Percentiles rank a stretch among this genome's conserved stretches.
phyloP scores from a whole-genome alignment of 2,797 vertebrate species.

The Macrochelys suwanniensis region DNA sequence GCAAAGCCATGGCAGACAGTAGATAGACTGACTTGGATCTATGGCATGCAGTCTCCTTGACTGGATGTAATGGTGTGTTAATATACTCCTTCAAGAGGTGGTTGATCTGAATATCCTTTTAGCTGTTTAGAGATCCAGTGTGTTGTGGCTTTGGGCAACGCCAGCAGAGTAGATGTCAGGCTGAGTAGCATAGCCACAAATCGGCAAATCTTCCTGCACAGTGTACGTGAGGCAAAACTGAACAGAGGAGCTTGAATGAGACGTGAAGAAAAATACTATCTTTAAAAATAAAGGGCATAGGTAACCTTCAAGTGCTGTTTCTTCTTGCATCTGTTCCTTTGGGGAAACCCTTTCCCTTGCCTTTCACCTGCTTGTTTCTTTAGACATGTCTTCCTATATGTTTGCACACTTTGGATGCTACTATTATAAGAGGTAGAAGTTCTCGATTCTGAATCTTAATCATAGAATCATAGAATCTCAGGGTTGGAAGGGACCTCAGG shows the following conservation, averaged over 20 bases:
- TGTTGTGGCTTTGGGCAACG: not conserved
- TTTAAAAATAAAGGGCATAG: not conserved
- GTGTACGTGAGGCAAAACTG: not conserved
- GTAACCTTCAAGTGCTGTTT: not conserved
- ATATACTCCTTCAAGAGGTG: not conserved
- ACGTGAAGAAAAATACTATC: constrained; percentile 2
- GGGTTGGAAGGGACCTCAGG: too few relatives aligned
- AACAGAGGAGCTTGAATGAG: not conserved
- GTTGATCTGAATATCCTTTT: constrained; percentile 20
- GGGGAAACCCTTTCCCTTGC: not conserved
- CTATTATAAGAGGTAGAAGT: not conserved
- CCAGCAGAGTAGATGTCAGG: not conserved
- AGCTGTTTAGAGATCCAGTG: not conserved
- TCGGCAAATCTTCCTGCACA: accelerated
- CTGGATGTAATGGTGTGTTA: not conserved
- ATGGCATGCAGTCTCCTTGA: not conserved
- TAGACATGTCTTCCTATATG: accelerated
- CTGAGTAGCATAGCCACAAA: not conserved
- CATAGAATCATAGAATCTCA: too few relatives aligned
- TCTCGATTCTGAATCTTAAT: not conserved
- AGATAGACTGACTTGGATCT: not conserved
- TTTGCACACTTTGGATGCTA: not conserved
- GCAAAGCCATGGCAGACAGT: not conserved
- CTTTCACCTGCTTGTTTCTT: not conserved
- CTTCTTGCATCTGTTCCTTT: not conserved